These are phyloP conservation scores for Hippocampus barbouri DNA, from an alignment of 2,113 vertebrate species.

Conservation along the genomic window DNA sequence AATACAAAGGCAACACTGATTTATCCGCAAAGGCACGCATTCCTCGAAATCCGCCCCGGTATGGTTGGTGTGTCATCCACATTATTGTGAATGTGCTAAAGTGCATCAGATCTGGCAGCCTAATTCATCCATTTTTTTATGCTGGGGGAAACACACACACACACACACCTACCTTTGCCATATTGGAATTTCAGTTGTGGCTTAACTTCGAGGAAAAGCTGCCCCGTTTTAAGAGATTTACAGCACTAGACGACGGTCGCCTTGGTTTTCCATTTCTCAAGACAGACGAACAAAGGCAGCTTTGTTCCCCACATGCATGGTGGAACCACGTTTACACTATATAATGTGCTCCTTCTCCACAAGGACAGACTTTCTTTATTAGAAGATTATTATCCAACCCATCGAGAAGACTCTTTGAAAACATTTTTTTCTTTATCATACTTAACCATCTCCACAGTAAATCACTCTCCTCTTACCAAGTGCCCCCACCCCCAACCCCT, in stretches of 20 bases:
- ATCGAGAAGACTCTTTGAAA: slow-evolving; percentile 15
- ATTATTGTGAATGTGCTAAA: neutral
- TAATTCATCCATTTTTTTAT: slow-evolving; percentile 8
- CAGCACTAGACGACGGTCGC: slow-evolving; percentile 35
- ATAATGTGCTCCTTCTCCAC: slow-evolving; percentile 26
- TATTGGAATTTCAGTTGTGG: neutral
- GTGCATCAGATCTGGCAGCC: slow-evolving; percentile 12
- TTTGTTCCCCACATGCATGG: slow-evolving; percentile 51
- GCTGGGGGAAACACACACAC: neutral
- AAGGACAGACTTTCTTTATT: slow-evolving; percentile 26
- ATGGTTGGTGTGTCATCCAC: slow-evolving; percentile 9
- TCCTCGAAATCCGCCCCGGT: neutral
- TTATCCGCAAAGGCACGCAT: neutral
- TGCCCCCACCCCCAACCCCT: slow-evolving; percentile 7
- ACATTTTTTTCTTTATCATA: slow-evolving; percentile 25
- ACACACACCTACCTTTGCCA: slow-evolving; percentile 19
- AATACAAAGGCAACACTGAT: slow-evolving; percentile 4
- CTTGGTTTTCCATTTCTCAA: slow-evolving; percentile 39
- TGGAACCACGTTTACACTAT: slow-evolving; percentile 48
- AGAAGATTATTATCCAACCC: slow-evolving; percentile 38
- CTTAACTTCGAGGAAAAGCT: slow-evolving; percentile 52
- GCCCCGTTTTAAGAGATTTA: slow-evolving; percentile 65
- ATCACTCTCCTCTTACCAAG: slow-evolving; percentile 50
- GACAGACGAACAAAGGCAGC: slow-evolving; percentile 61
- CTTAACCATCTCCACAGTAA: slow-evolving; percentile 18